Base-by-base conservation (phyloP, 1,140 invertebrate species). In the Drosophila repleta region DNA sequence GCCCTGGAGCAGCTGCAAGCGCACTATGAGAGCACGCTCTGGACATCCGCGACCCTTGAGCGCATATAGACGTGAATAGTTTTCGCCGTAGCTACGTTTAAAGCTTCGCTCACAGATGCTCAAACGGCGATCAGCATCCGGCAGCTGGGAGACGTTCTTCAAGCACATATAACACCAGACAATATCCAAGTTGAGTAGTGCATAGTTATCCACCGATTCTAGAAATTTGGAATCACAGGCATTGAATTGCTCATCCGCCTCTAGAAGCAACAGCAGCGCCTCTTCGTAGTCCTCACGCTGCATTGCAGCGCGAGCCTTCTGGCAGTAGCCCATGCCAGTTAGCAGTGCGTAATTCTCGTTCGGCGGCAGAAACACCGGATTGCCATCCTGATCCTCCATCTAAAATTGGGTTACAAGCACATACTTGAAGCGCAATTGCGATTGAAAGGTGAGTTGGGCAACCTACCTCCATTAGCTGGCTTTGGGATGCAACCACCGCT, bases 101-200 rank as follows among this genome's bases (percentile, higher is more conserved):
- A 97, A 95, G 61, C 93, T 94, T 13, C 93, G 90, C 81, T 96
- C 95, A 78, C 96, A 96, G 21, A 93, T 92, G 15, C 90, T 89
- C 32, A 97, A 91, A 35, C 96, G 92, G 6, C 92, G 80, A 39
- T 95, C 94, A 2, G 96, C 96, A 90, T 96, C 95, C 13, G 95
- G 95, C 41, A 96, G 90, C 62, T 96, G 94, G 15, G 93, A 92
- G 17, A 96, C 93, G 89, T 94, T 96, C 79, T 91, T 91, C 0
- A 97, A 92, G 82, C 94, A 94, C 26, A 97, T 92, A 92, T 97
- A 97, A 91, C 96, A 96, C 96, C 96, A 97, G 4, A 95, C 95
- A 71, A 97, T 96, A 90, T 97, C 96, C 74, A 97, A 92, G 91
- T 96, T 96, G 4, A 97, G 92, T 1, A 97, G 91, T 0, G 95